Conservation (phyloP, 2,797 vertebrate species). For the Amazona finschi region DNA sequence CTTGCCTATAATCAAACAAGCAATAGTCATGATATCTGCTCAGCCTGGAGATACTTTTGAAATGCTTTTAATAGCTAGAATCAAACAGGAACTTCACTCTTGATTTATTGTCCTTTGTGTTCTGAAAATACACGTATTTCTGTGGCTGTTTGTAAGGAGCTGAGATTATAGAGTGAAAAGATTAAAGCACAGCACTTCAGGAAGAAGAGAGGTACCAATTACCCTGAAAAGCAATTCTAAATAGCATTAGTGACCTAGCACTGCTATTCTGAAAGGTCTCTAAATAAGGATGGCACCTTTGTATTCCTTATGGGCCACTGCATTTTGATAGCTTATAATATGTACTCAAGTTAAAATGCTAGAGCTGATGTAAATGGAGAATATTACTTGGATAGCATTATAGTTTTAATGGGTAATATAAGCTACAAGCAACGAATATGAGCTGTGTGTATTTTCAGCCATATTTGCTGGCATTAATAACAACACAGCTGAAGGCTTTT, state of each 20-base stretch:
- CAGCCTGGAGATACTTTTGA: neutral
- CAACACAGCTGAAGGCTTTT: neutral
- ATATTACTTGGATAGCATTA: neutral
- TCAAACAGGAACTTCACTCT: neutral
- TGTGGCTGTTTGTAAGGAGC: neutral
- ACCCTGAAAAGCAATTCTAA: neutral
- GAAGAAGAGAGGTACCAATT: neutral
- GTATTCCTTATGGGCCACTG: neutral
- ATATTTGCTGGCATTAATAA: neutral
- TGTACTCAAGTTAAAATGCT: neutral
- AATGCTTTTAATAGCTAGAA: neutral
- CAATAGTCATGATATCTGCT: neutral
- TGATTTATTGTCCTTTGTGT: neutral
- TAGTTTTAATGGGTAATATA: neutral
- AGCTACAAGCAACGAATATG: neutral
- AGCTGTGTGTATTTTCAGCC: neutral
- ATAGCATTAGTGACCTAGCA: neutral
- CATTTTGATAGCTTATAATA: constrained; percentile 12
- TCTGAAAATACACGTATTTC: constrained; percentile 15
- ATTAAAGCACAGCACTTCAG: constrained; percentile 17
- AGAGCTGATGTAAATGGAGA: constrained; percentile 7
- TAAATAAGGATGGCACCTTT: constrained; percentile 1
- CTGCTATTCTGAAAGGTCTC: neutral
- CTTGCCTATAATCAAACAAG: neutral
- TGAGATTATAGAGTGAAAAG: neutral